Conservation (phyloP, 1,140 invertebrate genomes). For the Penaeus vannamei region DNA sequence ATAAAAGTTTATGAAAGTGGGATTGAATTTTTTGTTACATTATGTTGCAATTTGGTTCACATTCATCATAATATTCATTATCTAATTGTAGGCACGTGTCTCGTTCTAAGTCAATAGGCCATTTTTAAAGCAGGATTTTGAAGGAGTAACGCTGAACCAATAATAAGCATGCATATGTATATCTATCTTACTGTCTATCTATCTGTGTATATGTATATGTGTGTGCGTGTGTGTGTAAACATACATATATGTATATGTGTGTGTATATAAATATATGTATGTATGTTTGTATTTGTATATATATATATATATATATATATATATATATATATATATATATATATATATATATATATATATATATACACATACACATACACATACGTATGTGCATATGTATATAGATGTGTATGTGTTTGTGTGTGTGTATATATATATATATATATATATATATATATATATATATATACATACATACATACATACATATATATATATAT, state of each 20-base stretch:
- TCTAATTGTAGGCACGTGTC: neutral
- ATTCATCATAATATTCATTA: neutral
- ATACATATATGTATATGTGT: too few relatives aligned
- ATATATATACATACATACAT: neutral
- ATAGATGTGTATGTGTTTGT: too few relatives aligned
- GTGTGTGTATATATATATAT: too few relatives aligned
- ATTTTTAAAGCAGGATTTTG: neutral
- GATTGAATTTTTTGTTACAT: neutral
- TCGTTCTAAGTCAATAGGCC: too few relatives aligned
- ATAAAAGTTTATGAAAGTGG: too few relatives aligned
- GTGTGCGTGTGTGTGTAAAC: too few relatives aligned
- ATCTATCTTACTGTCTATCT: too few relatives aligned
- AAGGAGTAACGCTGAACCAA: too few relatives aligned
- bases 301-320: neutral
- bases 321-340: neutral
- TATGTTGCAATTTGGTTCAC: neutral
- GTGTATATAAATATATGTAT: too few relatives aligned
- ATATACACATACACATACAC: conserved; percentile 16
- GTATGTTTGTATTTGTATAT: too few relatives aligned
- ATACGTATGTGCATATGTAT: conserved; percentile 26
- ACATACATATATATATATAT: neutral
- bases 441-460: neutral
- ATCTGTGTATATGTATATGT: too few relatives aligned
- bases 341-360: neutral
- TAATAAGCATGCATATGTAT: too few relatives aligned